phyloP scores from a whole-genome alignment of 2,113 vertebrate species.

The Verasper variegatus region DNA sequence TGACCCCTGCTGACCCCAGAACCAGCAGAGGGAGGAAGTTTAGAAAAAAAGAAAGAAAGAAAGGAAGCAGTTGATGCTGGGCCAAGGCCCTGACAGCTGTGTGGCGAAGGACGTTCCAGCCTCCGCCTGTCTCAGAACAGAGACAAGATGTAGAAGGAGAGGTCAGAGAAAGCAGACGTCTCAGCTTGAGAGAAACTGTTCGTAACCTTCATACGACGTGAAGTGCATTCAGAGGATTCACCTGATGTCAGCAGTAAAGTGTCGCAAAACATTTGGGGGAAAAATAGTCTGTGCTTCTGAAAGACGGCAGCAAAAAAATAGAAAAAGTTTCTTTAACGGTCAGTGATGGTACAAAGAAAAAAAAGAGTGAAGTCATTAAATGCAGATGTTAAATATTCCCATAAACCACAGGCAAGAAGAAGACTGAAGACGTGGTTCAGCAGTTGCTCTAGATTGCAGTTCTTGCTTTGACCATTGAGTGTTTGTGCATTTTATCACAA shows the following conservation, averaged over 20 bases:
- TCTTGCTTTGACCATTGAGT: no score
- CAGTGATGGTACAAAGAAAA: background rate
- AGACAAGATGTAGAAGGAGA: conserved; percentile 25
- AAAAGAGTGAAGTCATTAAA: background rate
- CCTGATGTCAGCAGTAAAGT: background rate
- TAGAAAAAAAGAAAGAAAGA: conserved; percentile 19
- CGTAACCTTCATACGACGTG: background rate
- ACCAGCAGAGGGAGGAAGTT: conserved; percentile 43
- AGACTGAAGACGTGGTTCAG: no score
- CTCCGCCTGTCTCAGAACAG: conserved; percentile 23
- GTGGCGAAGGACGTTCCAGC: conserved; percentile 31
- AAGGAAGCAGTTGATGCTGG: conserved; percentile 26
- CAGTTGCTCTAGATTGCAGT: no score
- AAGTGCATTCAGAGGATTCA: background rate
- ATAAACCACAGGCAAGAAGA: no score
- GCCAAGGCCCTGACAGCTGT: conserved; percentile 58
- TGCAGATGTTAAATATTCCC: no score
- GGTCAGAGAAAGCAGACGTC: conserved; percentile 2
- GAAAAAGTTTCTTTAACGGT: background rate
- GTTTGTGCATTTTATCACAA: no score
- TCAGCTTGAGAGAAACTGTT: background rate
- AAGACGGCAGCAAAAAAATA: background rate
- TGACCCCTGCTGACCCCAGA: conserved; percentile 47
- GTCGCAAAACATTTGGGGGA: background rate
- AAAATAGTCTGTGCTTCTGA: background rate